Percentiles rank a stretch among this genome's conserved stretches.
Conservation (phyloP, 2,888 invertebrate genomes). For the Ryuthela nishihirai region DNA sequence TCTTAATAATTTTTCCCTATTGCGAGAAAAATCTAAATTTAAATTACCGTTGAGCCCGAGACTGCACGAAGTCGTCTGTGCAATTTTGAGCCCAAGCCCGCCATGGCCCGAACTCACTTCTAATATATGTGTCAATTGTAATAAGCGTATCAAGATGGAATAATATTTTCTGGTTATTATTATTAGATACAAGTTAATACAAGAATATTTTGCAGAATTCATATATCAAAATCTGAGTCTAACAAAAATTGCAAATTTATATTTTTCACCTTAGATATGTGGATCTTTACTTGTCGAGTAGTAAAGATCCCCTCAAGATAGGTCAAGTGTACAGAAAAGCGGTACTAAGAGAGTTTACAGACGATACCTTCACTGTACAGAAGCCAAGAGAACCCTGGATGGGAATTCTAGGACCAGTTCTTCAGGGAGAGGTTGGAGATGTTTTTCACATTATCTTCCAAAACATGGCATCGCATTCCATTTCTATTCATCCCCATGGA, state of each 20-base stretch:
- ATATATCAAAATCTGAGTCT: too few species aligned
- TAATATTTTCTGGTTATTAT: too few species aligned
- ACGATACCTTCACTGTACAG: slow-evolving; percentile 33
- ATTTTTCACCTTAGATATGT: slow-evolving; percentile 7
- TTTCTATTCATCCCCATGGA: slow-evolving; percentile 40
- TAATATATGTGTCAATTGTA: too few species aligned
- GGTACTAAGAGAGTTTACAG: slow-evolving; percentile 36
- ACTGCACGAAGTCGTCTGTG: too few species aligned
- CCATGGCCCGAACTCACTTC: too few species aligned
- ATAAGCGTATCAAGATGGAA: too few species aligned
- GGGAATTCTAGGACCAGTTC: slow-evolving; percentile 45
- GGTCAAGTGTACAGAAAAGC: slow-evolving; percentile 40
- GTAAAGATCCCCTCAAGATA: slow-evolving; percentile 26
- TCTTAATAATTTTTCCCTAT: background rate
- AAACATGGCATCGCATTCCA: slow-evolving; percentile 38
- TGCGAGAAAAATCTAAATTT: background rate
- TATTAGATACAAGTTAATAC: too few species aligned
- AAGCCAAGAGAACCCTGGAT: slow-evolving; percentile 32
- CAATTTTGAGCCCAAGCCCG: too few species aligned
- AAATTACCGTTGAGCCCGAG: background rate
- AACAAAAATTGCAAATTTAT: background rate
- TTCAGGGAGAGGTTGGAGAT: slow-evolving; percentile 47
- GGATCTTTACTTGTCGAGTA: slow-evolving; percentile 20
- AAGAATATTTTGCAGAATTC: too few species aligned
- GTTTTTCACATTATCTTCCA: slow-evolving; percentile 35